A percentile compares a stretch with the other conserved stretches of the same genome.
Evolutionary conservation across 2,113 vertebrate species (phyloP).

Genomic region (Madoqua kirkii): DNA sequence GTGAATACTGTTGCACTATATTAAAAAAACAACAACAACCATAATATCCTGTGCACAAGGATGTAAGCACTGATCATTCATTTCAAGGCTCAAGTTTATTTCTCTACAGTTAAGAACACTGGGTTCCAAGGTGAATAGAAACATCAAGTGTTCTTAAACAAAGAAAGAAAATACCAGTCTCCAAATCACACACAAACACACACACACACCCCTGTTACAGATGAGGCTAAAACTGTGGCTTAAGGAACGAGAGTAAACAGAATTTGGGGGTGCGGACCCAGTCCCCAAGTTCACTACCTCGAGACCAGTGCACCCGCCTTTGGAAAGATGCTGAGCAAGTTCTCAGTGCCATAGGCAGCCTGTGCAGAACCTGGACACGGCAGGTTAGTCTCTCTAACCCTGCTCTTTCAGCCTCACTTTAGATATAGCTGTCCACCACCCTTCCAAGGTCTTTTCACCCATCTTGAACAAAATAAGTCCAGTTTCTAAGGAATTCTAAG

Average conservation of each 20-base stretch:
- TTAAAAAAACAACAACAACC: conserved; percentile 36
- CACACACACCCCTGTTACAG: neutral
- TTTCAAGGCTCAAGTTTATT: conserved; percentile 57
- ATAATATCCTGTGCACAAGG: conserved; percentile 47
- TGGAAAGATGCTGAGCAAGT: neutral
- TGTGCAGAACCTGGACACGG: rapidly evolving
- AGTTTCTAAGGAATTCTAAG: neutral
- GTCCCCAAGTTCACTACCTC: neutral
- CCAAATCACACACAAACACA: neutral
- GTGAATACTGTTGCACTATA: conserved; percentile 51
- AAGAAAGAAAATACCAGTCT: no score
- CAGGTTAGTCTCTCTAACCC: neutral
- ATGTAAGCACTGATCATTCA: conserved; percentile 56
- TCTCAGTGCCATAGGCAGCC: neutral
- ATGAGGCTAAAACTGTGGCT: neutral
- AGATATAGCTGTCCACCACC: neutral
- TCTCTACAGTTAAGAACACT: conserved; percentile 49
- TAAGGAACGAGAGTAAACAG: neutral
- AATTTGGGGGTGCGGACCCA: neutral
- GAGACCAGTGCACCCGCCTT: neutral
- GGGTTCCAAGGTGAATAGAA: neutral
- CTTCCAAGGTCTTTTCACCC: neutral
- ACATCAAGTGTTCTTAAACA: neutral
- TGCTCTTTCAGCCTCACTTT: neutral
- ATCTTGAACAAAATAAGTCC: neutral